A percentile compares a stretch with the other conserved stretches of the same genome.
Conservation (phyloP, 2,113 vertebrate species). For the Cololabis saira region DNA sequence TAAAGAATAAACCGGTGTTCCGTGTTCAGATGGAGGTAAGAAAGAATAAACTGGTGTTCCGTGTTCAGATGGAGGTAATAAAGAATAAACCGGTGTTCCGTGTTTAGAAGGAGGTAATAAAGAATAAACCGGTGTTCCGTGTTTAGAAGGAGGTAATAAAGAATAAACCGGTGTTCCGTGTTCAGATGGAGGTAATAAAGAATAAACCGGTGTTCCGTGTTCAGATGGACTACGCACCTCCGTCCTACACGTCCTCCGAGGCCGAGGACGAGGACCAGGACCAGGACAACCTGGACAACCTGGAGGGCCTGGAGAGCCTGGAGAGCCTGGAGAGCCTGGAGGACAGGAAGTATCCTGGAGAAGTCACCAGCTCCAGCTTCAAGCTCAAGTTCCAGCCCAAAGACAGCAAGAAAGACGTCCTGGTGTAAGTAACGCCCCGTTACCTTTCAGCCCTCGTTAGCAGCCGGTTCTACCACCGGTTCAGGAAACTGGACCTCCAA, state of each 20-base stretch:
- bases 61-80: no score
- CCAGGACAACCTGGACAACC: slow-evolving; percentile 90
- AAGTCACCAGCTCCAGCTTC: slow-evolving; percentile 94
- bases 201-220: neutral
- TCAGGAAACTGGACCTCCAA: no score
- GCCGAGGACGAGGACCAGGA: slow-evolving; percentile 95
- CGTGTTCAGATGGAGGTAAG: no score
- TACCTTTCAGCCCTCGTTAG: neutral
- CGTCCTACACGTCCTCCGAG: slow-evolving; percentile 95
- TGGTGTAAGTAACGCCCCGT: slow-evolving; percentile 87
- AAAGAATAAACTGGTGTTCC: no score
- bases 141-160: no score
- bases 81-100: no score
- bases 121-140: no score
- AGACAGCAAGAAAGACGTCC: slow-evolving; percentile 96
- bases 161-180: neutral
- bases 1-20: no score
- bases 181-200: slow-evolving; percentile 81
- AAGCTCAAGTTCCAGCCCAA: slow-evolving; percentile 96
- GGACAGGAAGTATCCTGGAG: slow-evolving; percentile 95
- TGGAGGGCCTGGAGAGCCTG: slow-evolving; percentile 88
- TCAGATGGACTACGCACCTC: slow-evolving; percentile 89
- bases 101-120: no score
- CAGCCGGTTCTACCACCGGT: neutral
- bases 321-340: slow-evolving; percentile 92